These are phyloP conservation scores for Eupeodes latifasciatus DNA, from an alignment of 2,888 invertebrate species.

Conservation along the genomic window DNA sequence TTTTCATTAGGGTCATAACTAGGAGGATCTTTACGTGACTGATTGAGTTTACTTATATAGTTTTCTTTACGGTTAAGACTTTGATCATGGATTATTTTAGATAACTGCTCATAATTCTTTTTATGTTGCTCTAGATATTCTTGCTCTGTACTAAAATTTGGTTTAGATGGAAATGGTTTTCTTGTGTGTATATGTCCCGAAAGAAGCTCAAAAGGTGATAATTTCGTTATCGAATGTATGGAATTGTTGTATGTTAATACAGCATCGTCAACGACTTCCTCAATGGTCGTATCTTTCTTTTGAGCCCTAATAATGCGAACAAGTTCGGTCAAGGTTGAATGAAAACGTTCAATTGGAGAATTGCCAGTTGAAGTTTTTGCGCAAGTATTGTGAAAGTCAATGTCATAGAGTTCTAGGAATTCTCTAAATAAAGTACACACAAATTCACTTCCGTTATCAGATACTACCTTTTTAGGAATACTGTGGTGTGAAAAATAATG, in stretches of 20 bases:
- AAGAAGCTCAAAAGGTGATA: constrained; percentile 60
- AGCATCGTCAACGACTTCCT: constrained; percentile 44
- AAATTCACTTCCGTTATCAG: too few relatives aligned
- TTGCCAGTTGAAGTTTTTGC: constrained; percentile 60
- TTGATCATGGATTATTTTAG: constrained; percentile 20
- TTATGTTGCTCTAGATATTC: too few relatives aligned
- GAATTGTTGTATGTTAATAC: constrained; percentile 6
- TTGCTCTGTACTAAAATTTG: constrained; percentile 30
- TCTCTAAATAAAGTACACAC: too few relatives aligned
- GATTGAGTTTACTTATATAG: constrained; percentile 40
- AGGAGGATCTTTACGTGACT: neutral
- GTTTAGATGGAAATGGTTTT: constrained; percentile 3
- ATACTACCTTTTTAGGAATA: too few relatives aligned
- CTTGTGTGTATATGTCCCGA: constrained; percentile 49
- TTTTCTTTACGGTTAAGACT: constrained; percentile 22
- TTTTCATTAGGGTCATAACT: too few relatives aligned
- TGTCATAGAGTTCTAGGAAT: too few relatives aligned
- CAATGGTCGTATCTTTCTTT: constrained; percentile 19
- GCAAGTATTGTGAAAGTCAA: constrained; percentile 41
- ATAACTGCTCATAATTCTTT: constrained; percentile 23
- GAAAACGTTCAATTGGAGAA: constrained; percentile 65
- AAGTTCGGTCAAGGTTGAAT: constrained; percentile 66
- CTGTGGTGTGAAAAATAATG: too few relatives aligned
- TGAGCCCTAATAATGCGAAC: constrained; percentile 44
- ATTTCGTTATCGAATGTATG: constrained; percentile 57